Evolutionary conservation across 2,888 invertebrate genomes (phyloP).

Genomic region (Sthenelais limicola): DNA sequence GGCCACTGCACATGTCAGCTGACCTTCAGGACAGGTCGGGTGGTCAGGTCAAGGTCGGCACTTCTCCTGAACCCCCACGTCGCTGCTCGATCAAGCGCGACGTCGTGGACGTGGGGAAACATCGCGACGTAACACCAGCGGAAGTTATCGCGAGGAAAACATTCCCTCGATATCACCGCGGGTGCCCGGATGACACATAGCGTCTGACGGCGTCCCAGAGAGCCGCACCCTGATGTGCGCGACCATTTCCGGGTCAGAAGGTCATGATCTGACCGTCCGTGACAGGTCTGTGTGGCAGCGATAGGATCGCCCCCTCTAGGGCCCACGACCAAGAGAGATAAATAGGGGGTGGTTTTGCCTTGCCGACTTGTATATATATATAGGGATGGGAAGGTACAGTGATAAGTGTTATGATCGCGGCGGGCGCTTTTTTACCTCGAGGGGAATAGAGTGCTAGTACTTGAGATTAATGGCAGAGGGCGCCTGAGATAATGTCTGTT

Average conservation of each 20-base stretch:
- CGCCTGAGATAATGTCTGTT: too few species aligned
- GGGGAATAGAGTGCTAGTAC: too few species aligned
- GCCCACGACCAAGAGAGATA: too few species aligned
- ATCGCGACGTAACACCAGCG: too few species aligned
- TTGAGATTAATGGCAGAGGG: too few species aligned
- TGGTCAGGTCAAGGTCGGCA: conserved; percentile 1
- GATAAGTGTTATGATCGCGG: too few species aligned
- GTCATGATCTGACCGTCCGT: conserved; percentile 3
- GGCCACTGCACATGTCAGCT: conserved; percentile 20
- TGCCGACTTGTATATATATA: too few species aligned
- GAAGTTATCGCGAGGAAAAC: conserved; percentile 7
- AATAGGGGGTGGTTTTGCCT: too few species aligned
- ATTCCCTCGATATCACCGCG: conserved; percentile 6
- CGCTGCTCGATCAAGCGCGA: background rate
- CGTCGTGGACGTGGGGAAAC: background rate
- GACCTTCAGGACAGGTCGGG: conserved; percentile 11
- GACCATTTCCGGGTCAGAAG: conserved; percentile 14
- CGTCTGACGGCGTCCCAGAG: conserved; percentile 16
- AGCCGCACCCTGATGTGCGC: background rate
- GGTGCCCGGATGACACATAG: conserved; percentile 25
- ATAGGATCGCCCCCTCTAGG: too few species aligned
- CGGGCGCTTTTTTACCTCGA: too few species aligned
- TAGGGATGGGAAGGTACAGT: too few species aligned
- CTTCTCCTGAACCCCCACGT: conserved; percentile 21
- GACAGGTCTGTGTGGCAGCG: background rate